Evolutionary conservation across 2,888 invertebrate species (phyloP).

Genomic region (Serrognathus titanus): DNA sequence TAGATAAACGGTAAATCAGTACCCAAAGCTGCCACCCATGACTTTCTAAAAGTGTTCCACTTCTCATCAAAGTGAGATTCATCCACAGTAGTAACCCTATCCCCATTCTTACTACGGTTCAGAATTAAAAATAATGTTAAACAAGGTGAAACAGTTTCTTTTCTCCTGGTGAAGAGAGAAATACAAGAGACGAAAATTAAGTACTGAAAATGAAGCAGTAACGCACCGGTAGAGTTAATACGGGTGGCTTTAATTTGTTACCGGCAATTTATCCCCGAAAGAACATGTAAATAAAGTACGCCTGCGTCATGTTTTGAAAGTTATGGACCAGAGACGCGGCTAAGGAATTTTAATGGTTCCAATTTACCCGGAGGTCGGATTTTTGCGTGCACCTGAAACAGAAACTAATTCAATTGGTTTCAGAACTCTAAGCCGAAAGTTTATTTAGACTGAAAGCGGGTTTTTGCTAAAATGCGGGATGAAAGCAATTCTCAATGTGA

Average conservation of each 20-base stretch:
- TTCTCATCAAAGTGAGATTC: too few relatives aligned
- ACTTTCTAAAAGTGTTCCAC: too few relatives aligned
- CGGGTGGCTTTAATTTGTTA: conserved; percentile 40
- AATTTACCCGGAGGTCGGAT: conserved; percentile 16
- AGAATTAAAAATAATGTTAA: too few relatives aligned
- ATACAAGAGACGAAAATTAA: too few relatives aligned
- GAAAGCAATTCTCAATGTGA: conserved; percentile 41
- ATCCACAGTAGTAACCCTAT: too few relatives aligned
- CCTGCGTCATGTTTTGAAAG: conserved; percentile 38
- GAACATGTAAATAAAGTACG: conserved; percentile 41
- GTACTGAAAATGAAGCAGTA: not conserved
- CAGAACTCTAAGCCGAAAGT: conserved; percentile 5
- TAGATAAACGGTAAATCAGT: too few relatives aligned
- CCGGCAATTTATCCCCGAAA: conserved; percentile 38
- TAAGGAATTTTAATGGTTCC: not conserved
- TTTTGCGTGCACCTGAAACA: conserved; percentile 24
- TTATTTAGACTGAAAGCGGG: conserved; percentile 22
- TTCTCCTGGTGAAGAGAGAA: too few relatives aligned
- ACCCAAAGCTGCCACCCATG: too few relatives aligned
- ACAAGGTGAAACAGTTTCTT: too few relatives aligned
- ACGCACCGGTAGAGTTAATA: conserved; percentile 14
- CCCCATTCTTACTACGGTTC: too few relatives aligned
- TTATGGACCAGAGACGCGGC: conserved; percentile 20
- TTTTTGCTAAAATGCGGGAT: conserved; percentile 32
- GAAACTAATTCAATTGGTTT: conserved; percentile 28